These are phyloP conservation scores for Leucoraja erinaceus DNA, from an alignment of 2,113 vertebrate genomes.

Conservation along the genomic window DNA sequence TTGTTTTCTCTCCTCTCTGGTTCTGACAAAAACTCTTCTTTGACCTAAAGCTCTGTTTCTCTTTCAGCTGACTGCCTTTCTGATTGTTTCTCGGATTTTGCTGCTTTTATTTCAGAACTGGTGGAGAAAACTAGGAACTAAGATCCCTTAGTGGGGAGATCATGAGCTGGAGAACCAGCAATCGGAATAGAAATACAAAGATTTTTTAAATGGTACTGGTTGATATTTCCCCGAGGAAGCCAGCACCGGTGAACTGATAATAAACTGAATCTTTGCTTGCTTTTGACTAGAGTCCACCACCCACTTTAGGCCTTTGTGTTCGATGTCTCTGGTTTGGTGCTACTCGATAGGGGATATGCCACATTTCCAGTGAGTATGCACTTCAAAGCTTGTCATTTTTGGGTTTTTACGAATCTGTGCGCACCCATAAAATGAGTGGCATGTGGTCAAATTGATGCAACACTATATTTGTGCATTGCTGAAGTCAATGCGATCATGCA, in stretches of 20 bases:
- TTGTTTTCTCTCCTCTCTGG: no score
- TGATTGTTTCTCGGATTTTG: no score
- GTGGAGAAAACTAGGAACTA: no score
- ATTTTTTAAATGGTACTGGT: not conserved
- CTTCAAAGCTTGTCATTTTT: not conserved
- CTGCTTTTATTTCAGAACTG: no score
- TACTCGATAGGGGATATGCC: not conserved
- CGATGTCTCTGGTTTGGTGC: not conserved
- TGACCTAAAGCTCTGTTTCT: no score
- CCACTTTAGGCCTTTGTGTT: not conserved
- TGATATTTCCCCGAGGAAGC: not conserved
- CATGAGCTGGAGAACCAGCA: no score
- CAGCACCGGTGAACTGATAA: not conserved
- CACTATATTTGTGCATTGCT: not conserved
- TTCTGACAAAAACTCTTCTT: no score
- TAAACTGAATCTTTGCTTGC: not conserved
- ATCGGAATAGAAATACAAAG: not conserved
- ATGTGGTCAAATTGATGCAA: not conserved
- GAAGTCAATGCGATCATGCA: not conserved
- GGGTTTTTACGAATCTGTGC: not conserved
- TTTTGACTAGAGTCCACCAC: not conserved
- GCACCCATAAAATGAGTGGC: not conserved
- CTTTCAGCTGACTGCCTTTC: no score
- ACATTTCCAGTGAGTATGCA: not conserved
- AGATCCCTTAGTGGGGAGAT: not conserved